Base-by-base conservation (phyloP, 1,140 invertebrate genomes). In the Drosophila tsacasi region DNA sequence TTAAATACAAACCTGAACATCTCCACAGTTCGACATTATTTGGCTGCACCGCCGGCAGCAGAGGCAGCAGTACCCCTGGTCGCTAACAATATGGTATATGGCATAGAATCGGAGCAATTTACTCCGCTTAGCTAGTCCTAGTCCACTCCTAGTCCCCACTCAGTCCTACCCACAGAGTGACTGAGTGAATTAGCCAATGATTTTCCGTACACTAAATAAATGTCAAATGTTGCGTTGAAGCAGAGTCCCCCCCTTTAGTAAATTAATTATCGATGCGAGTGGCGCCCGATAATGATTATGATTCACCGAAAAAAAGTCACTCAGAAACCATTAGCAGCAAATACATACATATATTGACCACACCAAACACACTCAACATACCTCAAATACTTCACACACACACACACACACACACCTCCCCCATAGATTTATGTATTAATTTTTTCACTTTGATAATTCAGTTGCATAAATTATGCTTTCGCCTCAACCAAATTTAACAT, bases 1-100 rank as follows among this genome's bases (percentile, higher is more conserved):
- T 40, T 60, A 59, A 60, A 61, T 30, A 57, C 68, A 68, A 86
- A 64, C 74, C 68, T 79, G 21, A 87, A 84, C 73, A 89, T 91
- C 79, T 81, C 76, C 87, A 79, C 91, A 92, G 91, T 91, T 80
- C 67, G 82, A 92, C 91, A 92, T 92, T 78, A 83, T 92, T 85
- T 92, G 91, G 91, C 85, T 92, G 77, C 91, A 92, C 66, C 89
- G 89, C 83, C 79, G 91, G 69, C 89, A 83, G 68, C 81, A 83
- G 78, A 81, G 87, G 73, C 89, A 90, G 76, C 90, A 92, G 59
- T 91, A 92, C 79, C 87, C 86, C 37, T 92, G 91, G 91, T 92
- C 91, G 76, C 80, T 92, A 64, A 92, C 91, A 91, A 92, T 92
- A 86, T 92, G 91, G 91, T 92, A 92, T 71, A 84, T 76, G 46